Percentiles rank a stretch among this genome's conserved stretches.
phyloP scores from a whole-genome alignment of 2,797 vertebrate genomes.

The Avahi laniger region DNA sequence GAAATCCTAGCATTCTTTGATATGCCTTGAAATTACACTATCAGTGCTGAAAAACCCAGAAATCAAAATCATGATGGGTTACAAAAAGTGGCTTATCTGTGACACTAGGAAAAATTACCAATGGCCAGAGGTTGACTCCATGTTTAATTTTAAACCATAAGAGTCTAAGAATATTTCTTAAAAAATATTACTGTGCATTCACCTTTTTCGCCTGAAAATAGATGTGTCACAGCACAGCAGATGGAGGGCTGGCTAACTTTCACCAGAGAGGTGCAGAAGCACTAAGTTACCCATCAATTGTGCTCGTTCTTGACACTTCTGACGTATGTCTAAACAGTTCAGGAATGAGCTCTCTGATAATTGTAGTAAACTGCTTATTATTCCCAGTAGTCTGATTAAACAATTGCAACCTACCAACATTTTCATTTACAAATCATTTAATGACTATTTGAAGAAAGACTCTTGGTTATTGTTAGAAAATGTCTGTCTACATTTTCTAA shows the following conservation, averaged over 20 bases:
- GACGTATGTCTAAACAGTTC: background rate
- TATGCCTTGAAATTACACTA: background rate
- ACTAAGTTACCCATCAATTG: background rate
- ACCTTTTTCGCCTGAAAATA: background rate
- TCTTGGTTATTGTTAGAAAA: background rate
- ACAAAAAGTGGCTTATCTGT: background rate
- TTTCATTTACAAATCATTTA: background rate
- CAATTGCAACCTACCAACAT: background rate
- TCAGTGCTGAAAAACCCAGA: background rate
- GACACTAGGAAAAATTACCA: background rate
- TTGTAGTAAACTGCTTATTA: background rate
- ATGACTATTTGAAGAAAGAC: background rate
- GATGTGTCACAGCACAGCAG: background rate
- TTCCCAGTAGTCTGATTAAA: background rate
- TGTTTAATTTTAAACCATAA: conserved; percentile 4
- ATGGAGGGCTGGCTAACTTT: background rate
- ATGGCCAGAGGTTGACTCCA: background rate
- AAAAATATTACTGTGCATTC: background rate
- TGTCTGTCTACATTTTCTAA: background rate
- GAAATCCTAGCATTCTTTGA: background rate
- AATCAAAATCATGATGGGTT: background rate
- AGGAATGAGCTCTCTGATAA: background rate
- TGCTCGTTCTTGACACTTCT: background rate
- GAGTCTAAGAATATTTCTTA: background rate
- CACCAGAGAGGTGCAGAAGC: background rate